phyloP scores from a whole-genome alignment of 2,888 invertebrate genomes.

The Apomyelois bistriatella region DNA sequence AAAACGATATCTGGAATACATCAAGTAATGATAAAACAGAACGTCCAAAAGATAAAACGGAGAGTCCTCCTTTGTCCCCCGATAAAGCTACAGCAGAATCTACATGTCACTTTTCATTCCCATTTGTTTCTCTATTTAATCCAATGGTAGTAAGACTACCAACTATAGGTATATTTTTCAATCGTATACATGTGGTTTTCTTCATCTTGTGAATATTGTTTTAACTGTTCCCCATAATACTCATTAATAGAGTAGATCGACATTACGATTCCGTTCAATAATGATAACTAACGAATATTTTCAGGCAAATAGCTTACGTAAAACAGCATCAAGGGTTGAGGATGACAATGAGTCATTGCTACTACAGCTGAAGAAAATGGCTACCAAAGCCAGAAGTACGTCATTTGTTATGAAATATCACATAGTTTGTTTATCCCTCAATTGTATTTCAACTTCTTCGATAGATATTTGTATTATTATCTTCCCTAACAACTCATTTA shows the following conservation, averaged over 20 bases:
- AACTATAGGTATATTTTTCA: conserved; percentile 67
- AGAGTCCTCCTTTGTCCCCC: conserved; percentile 69
- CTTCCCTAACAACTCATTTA: conserved; percentile 12
- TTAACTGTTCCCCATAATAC: not conserved
- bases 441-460: conserved; percentile 6
- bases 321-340: conserved; percentile 94
- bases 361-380: conserved; percentile 97
- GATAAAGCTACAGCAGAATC: conserved; percentile 46
- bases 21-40: not conserved
- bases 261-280: conserved; percentile 27
- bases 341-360: conserved; percentile 98
- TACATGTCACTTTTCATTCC: conserved; percentile 49
- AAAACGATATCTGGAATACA: conserved; percentile 17
- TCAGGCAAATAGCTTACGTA: conserved; percentile 92
- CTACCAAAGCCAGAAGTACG: conserved; percentile 91
- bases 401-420: conserved; percentile 63
- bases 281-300: conserved; percentile 72
- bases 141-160: conserved; percentile 73
- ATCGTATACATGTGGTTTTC: conserved; percentile 32
- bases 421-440: conserved; percentile 50
- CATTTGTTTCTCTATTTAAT: conserved; percentile 68
- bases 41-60: conserved; percentile 52
- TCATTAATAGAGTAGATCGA: conserved; percentile 2
- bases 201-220: conserved; percentile 33
- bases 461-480: conserved; percentile 6